Base-by-base conservation (phyloP, 2,797 vertebrate species). In the Lateolabrax maculatus region DNA sequence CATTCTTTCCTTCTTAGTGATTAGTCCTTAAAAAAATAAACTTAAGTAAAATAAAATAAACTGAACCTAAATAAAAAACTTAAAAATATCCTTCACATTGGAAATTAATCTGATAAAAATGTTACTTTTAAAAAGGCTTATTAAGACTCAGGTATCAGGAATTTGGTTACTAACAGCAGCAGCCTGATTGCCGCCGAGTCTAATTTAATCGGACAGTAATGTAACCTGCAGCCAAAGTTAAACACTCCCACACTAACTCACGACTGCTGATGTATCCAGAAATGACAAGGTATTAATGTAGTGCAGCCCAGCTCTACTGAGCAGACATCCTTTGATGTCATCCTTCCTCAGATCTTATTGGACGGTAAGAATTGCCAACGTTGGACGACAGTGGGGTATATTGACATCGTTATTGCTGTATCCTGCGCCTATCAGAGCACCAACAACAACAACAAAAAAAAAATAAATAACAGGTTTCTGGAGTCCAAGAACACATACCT, bases 271-370 rank as follows among this genome's bases (percentile, higher is more conserved):
- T 7, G 63, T 49, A 18, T 31, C n/a, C 15, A 21, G 19, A 29
- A 46, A 41, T 56, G 18, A n/a, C 49, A 51, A 19, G 15, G 25
- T 60, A 25, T 56, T 31, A n/a, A 67, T 77, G 63, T 48, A 41
- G 52, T 13, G 48, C 53, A 66, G 6, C 41, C 25, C 21, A 11
- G 10, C 52, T 71, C 46, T n/a, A 58, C 18, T 71, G 62, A 72
- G 60, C 29, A 73, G 29, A 75, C 75, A 58, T 16, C 58, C 16
- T 77, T 81, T 81, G 84, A 77, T 88, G 84, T 80, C 87, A 86
- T 84, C 80, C 63, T 72, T 66, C 73, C 77, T 86, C 52, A 37
- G 53, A 80, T 88, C 76, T 74, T 74, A 91, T 85, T 92, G 84
- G 87, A 83, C 77, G 83, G 67, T 56, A 39, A 49, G 75, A 65